A percentile compares a stretch with the other conserved stretches of the same genome.
These are phyloP conservation scores for Tyrannus savana DNA, from an alignment of 2,113 vertebrate genomes.

Conservation along the genomic window DNA sequence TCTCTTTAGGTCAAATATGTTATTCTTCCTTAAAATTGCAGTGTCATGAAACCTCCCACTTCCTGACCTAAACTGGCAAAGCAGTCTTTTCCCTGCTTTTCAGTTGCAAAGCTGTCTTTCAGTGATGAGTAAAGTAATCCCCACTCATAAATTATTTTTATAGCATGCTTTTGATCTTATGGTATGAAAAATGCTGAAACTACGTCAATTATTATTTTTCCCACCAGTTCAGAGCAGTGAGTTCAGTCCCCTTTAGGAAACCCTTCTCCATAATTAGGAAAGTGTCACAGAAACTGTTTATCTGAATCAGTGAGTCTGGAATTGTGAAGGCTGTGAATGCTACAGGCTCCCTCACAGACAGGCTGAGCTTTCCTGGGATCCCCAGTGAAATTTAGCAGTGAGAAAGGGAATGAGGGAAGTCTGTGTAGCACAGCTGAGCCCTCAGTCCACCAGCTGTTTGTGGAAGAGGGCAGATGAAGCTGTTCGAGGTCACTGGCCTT, in stretches of 20 bases:
- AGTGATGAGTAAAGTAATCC: neutral
- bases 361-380: neutral
- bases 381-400: neutral
- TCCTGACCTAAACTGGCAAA: neutral
- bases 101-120: neutral
- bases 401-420: neutral
- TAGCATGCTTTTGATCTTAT: neutral
- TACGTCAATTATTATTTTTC: neutral
- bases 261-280: slow-evolving; percentile 28
- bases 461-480: neutral
- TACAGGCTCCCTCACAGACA: neutral
- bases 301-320: neutral
- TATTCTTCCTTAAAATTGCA: neutral
- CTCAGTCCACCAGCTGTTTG: neutral
- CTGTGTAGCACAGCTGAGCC: neutral
- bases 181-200: neutral
- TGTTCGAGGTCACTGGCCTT: neutral
- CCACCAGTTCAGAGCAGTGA: neutral
- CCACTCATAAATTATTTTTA: neutral
- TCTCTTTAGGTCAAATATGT: neutral
- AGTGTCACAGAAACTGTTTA: neutral
- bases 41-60: neutral
- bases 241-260: slow-evolving; percentile 2
- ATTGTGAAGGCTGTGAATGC: neutral
- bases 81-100: neutral